Evolutionary conservation across 2,888 invertebrate species (phyloP).

Genomic region (Litoditis marina): DNA sequence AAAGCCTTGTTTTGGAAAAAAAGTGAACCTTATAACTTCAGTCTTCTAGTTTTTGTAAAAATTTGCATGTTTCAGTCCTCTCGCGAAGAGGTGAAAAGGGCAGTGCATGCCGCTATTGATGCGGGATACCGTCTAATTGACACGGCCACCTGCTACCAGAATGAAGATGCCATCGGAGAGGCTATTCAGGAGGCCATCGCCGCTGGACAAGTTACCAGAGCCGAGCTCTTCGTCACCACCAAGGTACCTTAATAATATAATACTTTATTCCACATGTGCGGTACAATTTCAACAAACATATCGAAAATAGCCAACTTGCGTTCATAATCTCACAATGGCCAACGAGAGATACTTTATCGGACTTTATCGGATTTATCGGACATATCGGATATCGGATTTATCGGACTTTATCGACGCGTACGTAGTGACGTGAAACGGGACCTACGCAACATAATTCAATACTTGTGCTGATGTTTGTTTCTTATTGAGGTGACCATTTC

Average conservation of each 20-base stretch:
- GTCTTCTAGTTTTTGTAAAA: no score
- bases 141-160: slow-evolving; percentile 76
- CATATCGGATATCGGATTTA: no score
- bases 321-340: no score
- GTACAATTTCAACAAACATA: not conserved
- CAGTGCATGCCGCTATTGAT: slow-evolving; percentile 73
- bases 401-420: no score
- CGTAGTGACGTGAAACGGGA: no score
- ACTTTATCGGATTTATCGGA: no score
- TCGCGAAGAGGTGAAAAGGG: slow-evolving; percentile 70
- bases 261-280: not conserved
- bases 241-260: slow-evolving; percentile 67
- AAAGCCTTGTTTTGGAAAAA: no score
- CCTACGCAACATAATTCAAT: no score
- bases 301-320: not conserved
- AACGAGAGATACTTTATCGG: no score
- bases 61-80: slow-evolving; percentile 52
- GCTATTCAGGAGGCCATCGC: slow-evolving; percentile 74
- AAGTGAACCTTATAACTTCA: no score
- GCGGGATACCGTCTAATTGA: slow-evolving; percentile 82
- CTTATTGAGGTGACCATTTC: no score
- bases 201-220: slow-evolving; percentile 71
- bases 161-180: slow-evolving; percentile 75
- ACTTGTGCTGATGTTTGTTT: no score
- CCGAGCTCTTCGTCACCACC: slow-evolving; percentile 80